Percentiles rank a stretch among this genome's conserved stretches.
Evolutionary conservation across 2,888 invertebrate species (phyloP).

Genomic region (Volucella bombylans): DNA sequence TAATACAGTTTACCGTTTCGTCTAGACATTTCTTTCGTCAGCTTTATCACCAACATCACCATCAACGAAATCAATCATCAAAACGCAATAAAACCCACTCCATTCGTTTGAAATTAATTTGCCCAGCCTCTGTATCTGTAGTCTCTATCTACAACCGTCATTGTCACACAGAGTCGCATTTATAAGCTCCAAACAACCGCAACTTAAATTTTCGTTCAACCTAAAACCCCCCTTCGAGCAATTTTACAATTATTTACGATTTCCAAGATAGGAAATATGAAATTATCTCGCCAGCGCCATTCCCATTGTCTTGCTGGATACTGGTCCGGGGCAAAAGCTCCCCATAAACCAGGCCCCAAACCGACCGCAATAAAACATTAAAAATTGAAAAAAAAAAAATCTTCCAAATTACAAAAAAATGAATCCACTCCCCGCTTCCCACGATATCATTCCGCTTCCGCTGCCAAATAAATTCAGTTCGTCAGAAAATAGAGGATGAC

Average conservation of each 20-base stretch:
- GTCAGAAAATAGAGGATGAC: not conserved
- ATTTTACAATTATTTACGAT: slow-evolving; percentile 25
- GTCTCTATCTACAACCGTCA: too few species aligned
- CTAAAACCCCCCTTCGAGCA: not conserved
- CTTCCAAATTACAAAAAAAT: not conserved
- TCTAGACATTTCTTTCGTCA: not conserved
- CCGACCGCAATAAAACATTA: slow-evolving; percentile 37
- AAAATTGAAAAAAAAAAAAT: slow-evolving; percentile 20
- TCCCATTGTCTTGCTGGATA: slow-evolving; percentile 2
- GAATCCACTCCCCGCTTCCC: slow-evolving; percentile 42
- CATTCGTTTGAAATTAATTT: slow-evolving; percentile 17
- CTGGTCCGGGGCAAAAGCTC: slow-evolving; percentile 2
- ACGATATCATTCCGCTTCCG: slow-evolving; percentile 39
- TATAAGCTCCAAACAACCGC: slow-evolving; percentile 7
- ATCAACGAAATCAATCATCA: not conserved
- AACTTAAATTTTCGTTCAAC: slow-evolving; percentile 22
- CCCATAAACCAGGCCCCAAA: not conserved
- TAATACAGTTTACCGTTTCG: slow-evolving; percentile 7
- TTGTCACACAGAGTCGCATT: too few species aligned
- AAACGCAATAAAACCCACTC: slow-evolving; percentile 24
- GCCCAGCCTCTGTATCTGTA: not conserved
- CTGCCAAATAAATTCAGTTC: slow-evolving; percentile 34
- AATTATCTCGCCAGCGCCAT: slow-evolving; percentile 16
- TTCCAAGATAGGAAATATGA: slow-evolving; percentile 42
- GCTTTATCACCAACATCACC: not conserved